Conservation (phyloP, 2,797 vertebrate species). For the Melanotaenia parkinsoni region DNA sequence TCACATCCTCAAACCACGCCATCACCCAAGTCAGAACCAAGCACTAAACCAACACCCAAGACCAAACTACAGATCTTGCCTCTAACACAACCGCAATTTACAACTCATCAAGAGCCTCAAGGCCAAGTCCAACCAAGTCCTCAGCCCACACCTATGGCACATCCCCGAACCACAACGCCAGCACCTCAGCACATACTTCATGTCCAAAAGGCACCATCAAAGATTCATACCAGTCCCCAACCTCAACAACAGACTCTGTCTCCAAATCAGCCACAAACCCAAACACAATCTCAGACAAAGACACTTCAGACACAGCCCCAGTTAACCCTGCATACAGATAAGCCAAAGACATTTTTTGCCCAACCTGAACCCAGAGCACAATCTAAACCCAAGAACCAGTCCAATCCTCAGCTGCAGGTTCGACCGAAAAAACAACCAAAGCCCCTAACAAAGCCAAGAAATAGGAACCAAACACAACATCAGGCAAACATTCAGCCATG, state of each 20-base stretch:
- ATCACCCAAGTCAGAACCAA: slow-evolving; percentile 6
- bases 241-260: slow-evolving; percentile 21
- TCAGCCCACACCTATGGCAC: slow-evolving; percentile 7
- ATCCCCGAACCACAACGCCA: slow-evolving; percentile 2
- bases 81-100: slow-evolving; percentile 23
- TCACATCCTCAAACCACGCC: slow-evolving; percentile 28
- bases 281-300: slow-evolving; percentile 12
- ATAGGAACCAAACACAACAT: slow-evolving; percentile 10
- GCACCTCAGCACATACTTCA: slow-evolving; percentile 14
- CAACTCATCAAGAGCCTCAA: slow-evolving; percentile 15
- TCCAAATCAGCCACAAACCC: slow-evolving; percentile 33
- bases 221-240: slow-evolving; percentile 15
- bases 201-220: slow-evolving; percentile 20
- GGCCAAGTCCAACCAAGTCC: slow-evolving; percentile 8
- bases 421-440: slow-evolving; percentile 9
- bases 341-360: slow-evolving; percentile 2
- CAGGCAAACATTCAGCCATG: slow-evolving; percentile 31
- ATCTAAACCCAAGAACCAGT: slow-evolving; percentile 12
- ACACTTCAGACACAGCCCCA: slow-evolving; percentile 10
- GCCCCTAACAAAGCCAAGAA: slow-evolving; percentile 6
- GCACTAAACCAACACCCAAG: slow-evolving; percentile 16
- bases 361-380: slow-evolving; percentile 10
- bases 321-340: slow-evolving; percentile 16
- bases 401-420: neutral
- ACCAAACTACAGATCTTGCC: slow-evolving; percentile 13